Percentiles rank a stretch among this genome's conserved stretches.
Evolutionary conservation across 2,888 invertebrate species (phyloP).

Genomic region (Rotaria sp.): DNA sequence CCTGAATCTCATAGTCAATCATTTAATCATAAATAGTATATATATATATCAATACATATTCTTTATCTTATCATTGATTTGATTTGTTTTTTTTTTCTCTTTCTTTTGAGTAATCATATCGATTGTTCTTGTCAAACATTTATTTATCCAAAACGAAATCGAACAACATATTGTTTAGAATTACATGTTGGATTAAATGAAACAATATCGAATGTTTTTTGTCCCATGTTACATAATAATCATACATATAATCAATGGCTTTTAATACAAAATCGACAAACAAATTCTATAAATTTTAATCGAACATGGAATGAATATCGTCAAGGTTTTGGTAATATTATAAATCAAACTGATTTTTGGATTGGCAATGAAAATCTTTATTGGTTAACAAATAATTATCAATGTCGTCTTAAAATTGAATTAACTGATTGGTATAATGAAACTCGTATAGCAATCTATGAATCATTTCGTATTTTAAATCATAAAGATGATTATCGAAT

Average conservation of each 20-base stretch:
- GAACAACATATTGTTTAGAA: not conserved
- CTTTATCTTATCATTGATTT: not conserved
- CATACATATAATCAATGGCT: not conserved
- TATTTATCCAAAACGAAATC: not conserved
- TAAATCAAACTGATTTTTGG: not conserved
- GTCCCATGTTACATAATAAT: not conserved
- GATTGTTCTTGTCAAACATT: not conserved
- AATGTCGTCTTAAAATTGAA: slow-evolving; percentile 1
- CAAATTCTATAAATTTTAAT: not conserved
- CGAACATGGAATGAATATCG: slow-evolving; percentile 23
- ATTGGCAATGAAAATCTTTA: slow-evolving; percentile 20
- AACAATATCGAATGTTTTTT: not conserved
- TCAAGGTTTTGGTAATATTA: slow-evolving; percentile 1
- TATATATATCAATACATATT: not conserved
- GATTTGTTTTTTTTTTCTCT: not conserved
- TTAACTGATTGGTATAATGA: slow-evolving; percentile 28
- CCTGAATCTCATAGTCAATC: not conserved
- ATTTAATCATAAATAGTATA: not conserved
- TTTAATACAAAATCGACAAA: not conserved
- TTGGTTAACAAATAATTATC: slow-evolving; percentile 3
- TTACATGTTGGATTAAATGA: not conserved
- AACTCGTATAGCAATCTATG: not conserved
- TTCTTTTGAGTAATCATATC: not conserved
- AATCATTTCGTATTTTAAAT: not conserved
- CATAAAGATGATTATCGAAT: not conserved